Evolutionary conservation across 2,797 vertebrate species (phyloP), one percentile per base, ranked within the genome.

Genomic region (Setipinna tenuifilis): DNA sequence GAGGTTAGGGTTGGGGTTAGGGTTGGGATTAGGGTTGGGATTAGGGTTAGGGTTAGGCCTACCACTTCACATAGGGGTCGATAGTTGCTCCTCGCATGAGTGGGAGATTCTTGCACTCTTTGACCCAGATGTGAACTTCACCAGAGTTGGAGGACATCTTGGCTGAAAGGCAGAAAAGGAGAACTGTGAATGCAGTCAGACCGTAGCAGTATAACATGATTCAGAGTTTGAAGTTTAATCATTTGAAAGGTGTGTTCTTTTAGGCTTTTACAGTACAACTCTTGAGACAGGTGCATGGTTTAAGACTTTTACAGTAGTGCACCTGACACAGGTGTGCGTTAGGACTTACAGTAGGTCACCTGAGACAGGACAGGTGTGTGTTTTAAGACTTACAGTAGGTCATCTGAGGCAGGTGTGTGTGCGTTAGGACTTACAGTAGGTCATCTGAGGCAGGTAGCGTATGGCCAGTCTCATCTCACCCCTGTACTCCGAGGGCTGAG

Each of bases 61-160:
- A 41, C 35, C 35, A 41, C 35, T 41, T 41, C 35, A 99, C 96
- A 48, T 97, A 99, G 71, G 98, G 96, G 92, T 98, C 97, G 83
- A 99, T 95, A 85, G 94, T 94, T 89, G 93, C 94, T 82, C 93
- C 94, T 86, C 96, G 94, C 90, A 97, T 94, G 35, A 95, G 89
- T 65, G 97, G 97, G 35, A 99, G 96, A 90, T 97, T 96, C 87
- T 93, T 95, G 94, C 98, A 99, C 83, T 98, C 97, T 90, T 98
- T 99, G 88, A 99, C 96, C 98, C 98, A 99, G 90, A 99, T 98
- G 87, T 99, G 98, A 62, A 99, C 94, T 92, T 99, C 98, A 86
- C 98, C 98, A 0, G 95, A 95, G 86, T 90, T 93, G 0, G 89
- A 35, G 46, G 84, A 84, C 21, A 94, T 95, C 91, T 96, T 98